Conservation (phyloP, 2,888 invertebrate species). For the Calliphora vomitoria region DNA sequence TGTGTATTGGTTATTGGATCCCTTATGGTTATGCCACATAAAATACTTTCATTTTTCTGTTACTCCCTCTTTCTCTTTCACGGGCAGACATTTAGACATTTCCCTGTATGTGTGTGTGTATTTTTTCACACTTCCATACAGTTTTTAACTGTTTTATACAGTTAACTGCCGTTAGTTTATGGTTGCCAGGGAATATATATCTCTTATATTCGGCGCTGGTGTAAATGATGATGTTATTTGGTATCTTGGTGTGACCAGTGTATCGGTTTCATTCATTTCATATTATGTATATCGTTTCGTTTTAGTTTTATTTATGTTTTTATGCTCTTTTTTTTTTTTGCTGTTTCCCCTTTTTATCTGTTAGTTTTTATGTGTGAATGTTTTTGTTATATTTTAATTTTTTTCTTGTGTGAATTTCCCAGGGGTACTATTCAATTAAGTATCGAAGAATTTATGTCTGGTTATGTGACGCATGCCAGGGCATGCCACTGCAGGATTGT, state of each 20-base stretch:
- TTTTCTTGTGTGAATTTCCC: constrained; percentile 63
- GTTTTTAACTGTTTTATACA: constrained; percentile 27
- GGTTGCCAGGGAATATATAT: not conserved
- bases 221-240: constrained; percentile 9
- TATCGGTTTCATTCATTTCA: constrained; percentile 39
- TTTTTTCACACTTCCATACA: constrained; percentile 7
- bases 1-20: constrained; percentile 34
- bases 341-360: constrained; percentile 32
- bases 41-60: constrained; percentile 27
- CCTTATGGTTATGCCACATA: constrained; percentile 22
- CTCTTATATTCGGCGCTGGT: not conserved
- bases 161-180: constrained; percentile 23
- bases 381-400: constrained; percentile 4
- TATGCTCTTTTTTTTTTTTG: constrained; percentile 36
- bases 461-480: constrained; percentile 36
- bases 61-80: not conserved
- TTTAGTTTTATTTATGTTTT: constrained; percentile 52
- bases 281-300: constrained; percentile 12
- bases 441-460: constrained; percentile 69
- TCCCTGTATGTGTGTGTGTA: not conserved
- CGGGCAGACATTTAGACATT: not conserved
- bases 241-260: constrained; percentile 6
- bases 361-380: constrained; percentile 43
- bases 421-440: constrained; percentile 71
- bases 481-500: not conserved